These are phyloP conservation scores for Tragelaphus strepsiceros DNA, from an alignment of 2,113 vertebrate genomes.

Conservation along the genomic window DNA sequence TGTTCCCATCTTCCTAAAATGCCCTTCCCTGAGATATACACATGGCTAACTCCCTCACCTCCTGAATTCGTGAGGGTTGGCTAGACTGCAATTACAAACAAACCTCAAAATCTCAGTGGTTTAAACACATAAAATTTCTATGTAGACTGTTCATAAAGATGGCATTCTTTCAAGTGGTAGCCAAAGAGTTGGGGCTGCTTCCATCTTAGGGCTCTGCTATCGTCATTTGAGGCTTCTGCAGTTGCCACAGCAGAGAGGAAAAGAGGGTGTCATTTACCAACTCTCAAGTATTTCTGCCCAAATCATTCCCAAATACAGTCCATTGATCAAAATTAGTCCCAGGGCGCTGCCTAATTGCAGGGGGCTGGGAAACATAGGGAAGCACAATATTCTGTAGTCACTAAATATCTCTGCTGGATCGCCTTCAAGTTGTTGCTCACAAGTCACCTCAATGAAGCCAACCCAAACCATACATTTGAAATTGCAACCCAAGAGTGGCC, in stretches of 20 bases:
- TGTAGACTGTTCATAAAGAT: background rate
- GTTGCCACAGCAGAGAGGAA: background rate
- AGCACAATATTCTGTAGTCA: background rate
- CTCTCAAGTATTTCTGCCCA: background rate
- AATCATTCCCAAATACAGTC: background rate
- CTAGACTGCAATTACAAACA: background rate
- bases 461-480: background rate
- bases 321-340: background rate
- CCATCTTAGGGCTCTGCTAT: background rate
- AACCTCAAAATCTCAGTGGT: background rate
- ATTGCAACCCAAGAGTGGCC: background rate
- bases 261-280: background rate
- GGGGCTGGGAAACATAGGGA: background rate
- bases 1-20: background rate
- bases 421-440: background rate
- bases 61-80: background rate
- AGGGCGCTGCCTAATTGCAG: background rate
- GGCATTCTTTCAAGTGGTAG: background rate
- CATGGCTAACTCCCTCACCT: background rate
- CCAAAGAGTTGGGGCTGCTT: background rate
- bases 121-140: background rate
- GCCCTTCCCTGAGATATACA: background rate
- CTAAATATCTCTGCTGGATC: background rate
- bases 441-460: background rate
- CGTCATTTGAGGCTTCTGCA: background rate